Evolutionary conservation across 2,888 invertebrate species (phyloP).

Genomic region (Cyclophora albipunctata): DNA sequence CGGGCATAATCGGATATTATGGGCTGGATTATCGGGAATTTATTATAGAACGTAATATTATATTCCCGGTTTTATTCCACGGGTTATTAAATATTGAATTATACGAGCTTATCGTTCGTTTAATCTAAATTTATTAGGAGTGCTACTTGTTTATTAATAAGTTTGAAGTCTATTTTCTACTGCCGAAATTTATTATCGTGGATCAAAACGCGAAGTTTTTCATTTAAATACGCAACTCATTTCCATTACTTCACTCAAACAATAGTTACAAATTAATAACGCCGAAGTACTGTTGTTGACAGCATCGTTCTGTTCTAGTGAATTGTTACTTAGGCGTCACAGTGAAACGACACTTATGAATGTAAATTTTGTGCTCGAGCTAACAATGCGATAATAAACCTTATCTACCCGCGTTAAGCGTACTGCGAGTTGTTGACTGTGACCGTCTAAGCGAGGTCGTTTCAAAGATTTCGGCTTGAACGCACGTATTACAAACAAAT

Average conservation of each 20-base stretch:
- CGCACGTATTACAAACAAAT: conserved; percentile 19
- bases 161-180: neutral
- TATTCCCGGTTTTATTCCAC: neutral
- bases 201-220: neutral
- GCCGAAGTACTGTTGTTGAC: conserved; percentile 13
- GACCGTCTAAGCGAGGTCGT: neutral
- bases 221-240: neutral
- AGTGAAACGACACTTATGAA: conserved; percentile 18
- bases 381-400: neutral
- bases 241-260: conserved; percentile 2
- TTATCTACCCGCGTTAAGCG: neutral
- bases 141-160: neutral
- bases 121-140: neutral
- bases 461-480: conserved; percentile 11
- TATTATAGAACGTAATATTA: neutral
- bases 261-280: conserved; percentile 17
- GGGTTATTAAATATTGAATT: neutral
- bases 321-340: conserved; percentile 17
- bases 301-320: conserved; percentile 12
- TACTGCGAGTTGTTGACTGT: neutral
- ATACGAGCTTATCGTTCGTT: neutral
- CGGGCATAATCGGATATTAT: neutral
- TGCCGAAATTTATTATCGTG: neutral
- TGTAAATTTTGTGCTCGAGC: conserved; percentile 12
- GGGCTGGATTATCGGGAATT: neutral